Conservation (phyloP, 2,797 vertebrate genomes). For the Poeciliopsis turneri region DNA sequence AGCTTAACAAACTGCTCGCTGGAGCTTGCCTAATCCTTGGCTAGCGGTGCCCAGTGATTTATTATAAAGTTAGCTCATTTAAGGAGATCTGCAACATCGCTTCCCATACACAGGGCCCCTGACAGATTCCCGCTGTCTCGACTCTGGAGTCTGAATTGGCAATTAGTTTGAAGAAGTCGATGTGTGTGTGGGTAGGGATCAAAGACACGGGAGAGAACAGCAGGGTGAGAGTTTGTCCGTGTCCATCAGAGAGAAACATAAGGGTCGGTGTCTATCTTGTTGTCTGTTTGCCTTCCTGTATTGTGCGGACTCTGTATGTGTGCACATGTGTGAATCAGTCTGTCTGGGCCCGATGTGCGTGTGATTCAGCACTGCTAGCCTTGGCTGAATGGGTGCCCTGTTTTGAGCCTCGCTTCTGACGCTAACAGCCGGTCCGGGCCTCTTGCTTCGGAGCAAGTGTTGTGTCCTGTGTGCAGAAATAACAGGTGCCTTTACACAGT, state of each 20-base stretch:
- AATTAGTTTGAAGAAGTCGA: constrained; percentile 56
- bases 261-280: constrained; percentile 43
- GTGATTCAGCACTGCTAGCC: constrained; percentile 64
- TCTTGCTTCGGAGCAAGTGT: constrained; percentile 75
- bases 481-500: constrained; percentile 79
- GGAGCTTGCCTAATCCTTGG: constrained; percentile 78
- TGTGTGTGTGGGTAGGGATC: constrained; percentile 28
- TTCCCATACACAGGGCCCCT: constrained; percentile 35
- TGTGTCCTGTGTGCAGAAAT: constrained; percentile 65
- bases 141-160: constrained; percentile 41
- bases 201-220: constrained; percentile 22
- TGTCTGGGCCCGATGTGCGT: constrained; percentile 52
- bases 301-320: constrained; percentile 47
- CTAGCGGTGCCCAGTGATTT: constrained; percentile 72
- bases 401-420: constrained; percentile 57
- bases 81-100: constrained; percentile 68
- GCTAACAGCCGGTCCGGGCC: constrained; percentile 72
- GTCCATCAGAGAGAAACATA: constrained; percentile 40
- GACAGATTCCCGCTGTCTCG: constrained; percentile 53
- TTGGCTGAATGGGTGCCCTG: constrained; percentile 74
- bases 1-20: constrained; percentile 78
- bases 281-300: constrained; percentile 66
- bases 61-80: constrained; percentile 80
- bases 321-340: constrained; percentile 56
- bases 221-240: constrained; percentile 42